Evolutionary conservation across 2,113 vertebrate species (phyloP).

Genomic region (Crocuta crocuta): DNA sequence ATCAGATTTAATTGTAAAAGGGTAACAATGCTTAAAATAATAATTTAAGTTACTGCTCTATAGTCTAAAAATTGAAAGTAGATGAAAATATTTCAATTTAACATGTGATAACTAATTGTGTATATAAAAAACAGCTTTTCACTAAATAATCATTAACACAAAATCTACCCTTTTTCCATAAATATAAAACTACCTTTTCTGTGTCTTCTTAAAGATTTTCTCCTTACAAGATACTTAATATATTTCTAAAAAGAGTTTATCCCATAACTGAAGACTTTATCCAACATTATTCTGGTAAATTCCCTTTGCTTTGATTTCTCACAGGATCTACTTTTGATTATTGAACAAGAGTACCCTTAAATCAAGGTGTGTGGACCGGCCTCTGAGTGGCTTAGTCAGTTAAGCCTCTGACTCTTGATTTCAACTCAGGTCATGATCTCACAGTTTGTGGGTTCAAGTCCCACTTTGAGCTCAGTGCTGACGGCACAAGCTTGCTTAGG

Average conservation of each 20-base stretch:
- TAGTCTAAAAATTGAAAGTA: not conserved
- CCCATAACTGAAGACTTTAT: not conserved
- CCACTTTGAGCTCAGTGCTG: too few species aligned
- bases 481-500: too few species aligned
- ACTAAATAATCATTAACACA: constrained; percentile 27
- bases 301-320: constrained; percentile 31
- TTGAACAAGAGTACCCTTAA: not conserved
- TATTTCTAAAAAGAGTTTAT: not conserved
- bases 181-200: constrained; percentile 6
- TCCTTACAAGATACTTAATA: not conserved
- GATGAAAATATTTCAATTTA: not conserved
- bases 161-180: not conserved
- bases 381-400: too few species aligned
- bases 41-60: constrained; percentile 25
- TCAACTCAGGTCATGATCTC: too few species aligned
- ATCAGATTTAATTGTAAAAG: constrained; percentile 17
- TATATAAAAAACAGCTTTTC: not conserved
- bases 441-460: too few species aligned
- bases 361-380: not conserved
- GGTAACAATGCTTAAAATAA: constrained; percentile 10
- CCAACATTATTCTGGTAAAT: not conserved
- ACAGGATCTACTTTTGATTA: not conserved
- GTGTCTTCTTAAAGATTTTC: constrained; percentile 27
- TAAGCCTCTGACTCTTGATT: too few species aligned
- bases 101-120: not conserved